Evolutionary conservation across 1,140 invertebrate genomes (phyloP), one percentile per base, ranked within the genome.

Genomic region (Temnothorax nylanderi): DNA sequence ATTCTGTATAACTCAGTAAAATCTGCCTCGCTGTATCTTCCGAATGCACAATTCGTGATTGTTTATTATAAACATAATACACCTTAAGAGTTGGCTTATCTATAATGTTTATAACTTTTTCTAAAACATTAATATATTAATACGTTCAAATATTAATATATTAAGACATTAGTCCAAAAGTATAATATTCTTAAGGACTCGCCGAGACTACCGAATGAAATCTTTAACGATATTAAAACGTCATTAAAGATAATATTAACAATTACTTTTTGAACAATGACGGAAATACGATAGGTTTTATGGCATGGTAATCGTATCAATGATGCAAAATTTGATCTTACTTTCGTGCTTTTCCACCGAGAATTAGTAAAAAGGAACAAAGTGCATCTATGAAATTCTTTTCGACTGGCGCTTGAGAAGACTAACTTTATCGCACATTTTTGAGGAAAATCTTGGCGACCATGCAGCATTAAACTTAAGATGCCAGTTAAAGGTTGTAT

Each of bases 21-120:
- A 58, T 69, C 11, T 44, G 65, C 16, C n/a, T 75, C 86, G 60
- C 56, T 71, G 90, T 92, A 80, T 91, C 71, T 90, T 88, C 85
- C 81, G 67, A 88, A 90, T 90, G 80, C 80, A 88, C 75, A 86
- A 87, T 85, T 80, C 18, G 34, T 44, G 49, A 56, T 77, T 44
- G 34, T 76, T 86, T 74, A 49, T 84, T 75, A 32, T 58, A 34
- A 89, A 87, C 51, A 82, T 69, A 71, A 89, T 75, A 76, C 54
- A 89, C 76, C 64, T n/a, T 13, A 76, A 69, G 76, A 49, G 60
- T 58, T 41, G 13, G 34, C 34, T 72, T 21, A 58, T 64, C 13
- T 62, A 69, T 10, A 37, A 10, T 86, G 13, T 34, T 26, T 37
- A 51, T 56, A 58, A n/a, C 13, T 56, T 65, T 65, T 77, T 74